phyloP scores from a whole-genome alignment of 2,113 vertebrate genomes.

The Eudyptes chrysolophus region DNA sequence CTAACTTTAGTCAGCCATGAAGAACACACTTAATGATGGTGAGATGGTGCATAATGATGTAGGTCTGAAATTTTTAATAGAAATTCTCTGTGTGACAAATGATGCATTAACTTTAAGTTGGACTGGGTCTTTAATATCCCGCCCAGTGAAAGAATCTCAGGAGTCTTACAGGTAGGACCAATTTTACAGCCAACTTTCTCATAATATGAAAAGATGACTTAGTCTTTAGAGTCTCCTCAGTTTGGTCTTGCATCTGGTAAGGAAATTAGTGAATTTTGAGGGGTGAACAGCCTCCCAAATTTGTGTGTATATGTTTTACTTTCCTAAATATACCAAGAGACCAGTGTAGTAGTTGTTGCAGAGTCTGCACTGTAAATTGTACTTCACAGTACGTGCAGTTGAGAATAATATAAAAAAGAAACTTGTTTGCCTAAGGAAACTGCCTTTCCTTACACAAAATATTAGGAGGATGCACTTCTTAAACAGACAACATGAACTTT shows the following conservation, averaged over 20 bases:
- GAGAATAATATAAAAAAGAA: background rate
- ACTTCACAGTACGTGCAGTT: background rate
- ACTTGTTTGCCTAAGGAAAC: background rate
- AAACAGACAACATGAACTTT: background rate
- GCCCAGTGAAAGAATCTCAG: background rate
- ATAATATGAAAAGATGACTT: background rate
- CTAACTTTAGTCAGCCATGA: constrained; percentile 55
- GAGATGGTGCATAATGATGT: constrained; percentile 14
- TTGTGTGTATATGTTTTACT: background rate
- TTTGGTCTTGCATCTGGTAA: background rate
- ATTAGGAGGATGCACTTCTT: background rate
- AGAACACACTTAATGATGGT: constrained; percentile 15
- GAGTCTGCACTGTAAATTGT: background rate
- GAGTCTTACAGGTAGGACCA: background rate
- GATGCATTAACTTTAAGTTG: background rate
- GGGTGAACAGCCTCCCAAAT: background rate
- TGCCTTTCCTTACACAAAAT: background rate
- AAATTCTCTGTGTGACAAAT: constrained; percentile 7
- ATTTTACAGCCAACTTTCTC: background rate
- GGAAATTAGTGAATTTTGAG: background rate
- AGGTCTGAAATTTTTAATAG: constrained; percentile 15
- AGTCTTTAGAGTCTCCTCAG: background rate
- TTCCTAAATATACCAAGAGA: background rate
- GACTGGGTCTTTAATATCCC: background rate
- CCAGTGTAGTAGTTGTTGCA: background rate